Percentiles rank a stretch among this genome's conserved stretches.
These are phyloP conservation scores for Diorhabda sublineata DNA, from an alignment of 1,140 invertebrate genomes.

Conservation along the genomic window DNA sequence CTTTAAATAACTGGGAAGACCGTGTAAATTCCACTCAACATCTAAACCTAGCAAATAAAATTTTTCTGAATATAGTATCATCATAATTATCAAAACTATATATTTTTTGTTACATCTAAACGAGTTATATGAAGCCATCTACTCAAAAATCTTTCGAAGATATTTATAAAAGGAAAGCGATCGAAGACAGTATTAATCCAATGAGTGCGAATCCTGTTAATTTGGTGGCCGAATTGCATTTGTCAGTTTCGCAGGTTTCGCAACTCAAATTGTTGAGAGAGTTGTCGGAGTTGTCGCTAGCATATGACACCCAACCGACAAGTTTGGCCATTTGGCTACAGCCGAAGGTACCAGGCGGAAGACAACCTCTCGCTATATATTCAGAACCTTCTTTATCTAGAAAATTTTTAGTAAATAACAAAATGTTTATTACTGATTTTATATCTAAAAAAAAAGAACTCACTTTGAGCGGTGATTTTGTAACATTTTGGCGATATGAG, in stretches of 20 bases:
- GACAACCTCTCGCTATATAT: slow-evolving; percentile 47
- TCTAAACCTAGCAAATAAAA: too few species aligned
- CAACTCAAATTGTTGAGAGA: slow-evolving; percentile 29
- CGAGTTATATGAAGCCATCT: too few species aligned
- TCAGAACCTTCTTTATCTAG: slow-evolving; percentile 41
- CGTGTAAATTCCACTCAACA: too few species aligned
- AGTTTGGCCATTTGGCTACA: slow-evolving; percentile 45
- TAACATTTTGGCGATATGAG: slow-evolving; percentile 33
- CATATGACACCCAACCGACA: slow-evolving; percentile 27
- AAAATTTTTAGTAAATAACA: slow-evolving; percentile 14
- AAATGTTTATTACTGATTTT: slow-evolving; percentile 4
- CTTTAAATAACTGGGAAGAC: too few species aligned
- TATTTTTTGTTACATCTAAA: too few species aligned
- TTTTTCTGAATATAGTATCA: too few species aligned
- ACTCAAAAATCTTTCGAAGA: too few species aligned
- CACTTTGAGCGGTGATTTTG: slow-evolving; percentile 36
- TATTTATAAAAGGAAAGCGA: slow-evolving; percentile 38
- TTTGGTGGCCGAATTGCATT: slow-evolving; percentile 38
- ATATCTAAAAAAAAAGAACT: slow-evolving; percentile 7
- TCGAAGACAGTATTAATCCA: slow-evolving; percentile 40
- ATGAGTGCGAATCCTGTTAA: slow-evolving; percentile 35
- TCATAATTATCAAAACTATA: too few species aligned
- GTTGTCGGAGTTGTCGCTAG: slow-evolving; percentile 20
- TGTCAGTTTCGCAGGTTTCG: slow-evolving; percentile 37
- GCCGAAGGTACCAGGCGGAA: slow-evolving; percentile 36